Base-by-base conservation (phyloP, 2,797 vertebrate species). In the Acestrorhynchus altus region DNA sequence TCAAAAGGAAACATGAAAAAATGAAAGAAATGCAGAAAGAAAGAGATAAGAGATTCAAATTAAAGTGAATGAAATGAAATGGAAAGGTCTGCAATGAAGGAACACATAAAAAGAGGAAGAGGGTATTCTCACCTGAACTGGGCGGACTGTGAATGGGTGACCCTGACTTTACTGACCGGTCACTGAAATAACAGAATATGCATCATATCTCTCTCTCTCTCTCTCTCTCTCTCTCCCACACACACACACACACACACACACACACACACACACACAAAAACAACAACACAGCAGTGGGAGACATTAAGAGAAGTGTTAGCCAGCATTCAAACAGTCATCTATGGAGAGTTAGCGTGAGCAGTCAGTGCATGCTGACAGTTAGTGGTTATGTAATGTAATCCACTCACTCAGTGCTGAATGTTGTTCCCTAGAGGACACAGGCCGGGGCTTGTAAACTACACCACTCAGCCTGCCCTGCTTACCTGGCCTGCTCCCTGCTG, bases 401-500 rank as follows among this genome's bases (percentile, higher is more conserved):
- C 57, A 60, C 8, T 60, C 57, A 60, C 56, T 59, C 26, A 11
- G 42, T 56, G 11, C 26, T 40, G 65, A 72, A 69, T 16, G n/a
- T 74, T 78, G 70, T 81, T 80, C 57, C 79, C 80, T 80, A 73
- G n/a, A 84, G 72, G 83, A 57, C 47, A 49, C 47, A 49, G 20
- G 49, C 31, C 51, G 13, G 67, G 51, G 46, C 42, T 67, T 64
- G 71, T 54, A 56, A 70, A 79, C 79, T 86, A 76, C 59, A 72
- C 85, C 85, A 78, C 76, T 76, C 81, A 64, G 68, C 83, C 28
- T 83, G 46, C 75, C 79, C 81, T 84, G 89, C 96, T 98, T 97
- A 98, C 97, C 98, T 97, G 95, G 89, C 88, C 81, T 94, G 88
- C 89, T 98, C 96, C 94, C 94, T 95, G 95, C 93, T 96, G 28